Base-by-base conservation (phyloP, 2,113 vertebrate genomes). In the Agelaius tricolor region DNA sequence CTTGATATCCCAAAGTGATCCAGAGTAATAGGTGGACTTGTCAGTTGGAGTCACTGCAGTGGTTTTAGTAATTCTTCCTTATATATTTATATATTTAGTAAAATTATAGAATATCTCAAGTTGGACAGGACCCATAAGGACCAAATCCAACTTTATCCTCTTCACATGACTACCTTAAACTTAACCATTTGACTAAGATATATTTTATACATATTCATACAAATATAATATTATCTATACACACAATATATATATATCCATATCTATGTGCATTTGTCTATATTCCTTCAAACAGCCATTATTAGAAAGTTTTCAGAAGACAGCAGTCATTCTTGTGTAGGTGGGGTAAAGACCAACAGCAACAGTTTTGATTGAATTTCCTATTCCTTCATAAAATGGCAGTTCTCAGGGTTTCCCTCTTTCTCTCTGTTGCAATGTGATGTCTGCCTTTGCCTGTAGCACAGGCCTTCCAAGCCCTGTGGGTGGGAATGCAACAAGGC, bases 1-100 rank as follows among this genome's bases (percentile, higher is more conserved):
- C 98, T 96, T 97, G 97, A 95, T 97, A 97, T 93, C 92, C 96
- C 94, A 93, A 90, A 96, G 96, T 94, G 96, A 96, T 96, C 92
- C 68, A 24, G 89, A 81, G 69, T 69, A 93, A 96, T 97, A 77
- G 93, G 95, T 93, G 17, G 82, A 61, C 89, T 96, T 88, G 82
- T 89, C 92, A 77, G 33, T 54, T 43, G 73, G 74, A 91, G 41
- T 90, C 89, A 33, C 4, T 63, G 75, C 28, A 15, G 75, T 62
- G 66, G 73, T 96, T 93, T 71, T 30, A 82, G 82, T 16, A 20
- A 12, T 5, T 2, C 23, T 58, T 88, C 14, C 41, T 6, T 59
- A 20, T 54, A 4, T 52, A 43, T 72, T 23, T 51, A 27, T 52
- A 0, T 88, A 76, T 83, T 85, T 68, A 26, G 26, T 44, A 52